These are phyloP conservation scores for Cyprinella venusta DNA, from an alignment of 2,797 vertebrate genomes.

Conservation along the genomic window DNA sequence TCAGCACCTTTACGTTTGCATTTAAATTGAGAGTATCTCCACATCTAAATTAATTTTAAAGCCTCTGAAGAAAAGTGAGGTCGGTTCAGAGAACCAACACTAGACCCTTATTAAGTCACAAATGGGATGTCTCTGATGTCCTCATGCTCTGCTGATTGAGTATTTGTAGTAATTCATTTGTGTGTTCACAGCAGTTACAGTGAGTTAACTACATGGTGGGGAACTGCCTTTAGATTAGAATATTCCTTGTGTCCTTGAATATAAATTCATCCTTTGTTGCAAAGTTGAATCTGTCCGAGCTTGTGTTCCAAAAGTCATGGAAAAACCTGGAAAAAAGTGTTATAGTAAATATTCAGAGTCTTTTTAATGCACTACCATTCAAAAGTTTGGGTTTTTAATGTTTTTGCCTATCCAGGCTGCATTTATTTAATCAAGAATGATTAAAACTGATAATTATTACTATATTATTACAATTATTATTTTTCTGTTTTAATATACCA, in stretches of 20 bases:
- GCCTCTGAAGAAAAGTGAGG: conserved; percentile 30
- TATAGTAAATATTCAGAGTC: too few species aligned
- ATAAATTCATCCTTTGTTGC: background rate
- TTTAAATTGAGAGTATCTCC: conserved; percentile 45
- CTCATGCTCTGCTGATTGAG: conserved; percentile 25
- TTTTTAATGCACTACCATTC: background rate
- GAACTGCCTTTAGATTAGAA: background rate
- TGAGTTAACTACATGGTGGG: background rate
- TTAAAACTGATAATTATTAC: background rate
- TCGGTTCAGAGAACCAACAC: background rate
- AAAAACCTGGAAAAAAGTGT: background rate
- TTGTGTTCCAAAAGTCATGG: background rate
- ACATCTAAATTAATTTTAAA: conserved; percentile 52
- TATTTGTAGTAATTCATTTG: conserved; percentile 24
- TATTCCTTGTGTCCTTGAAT: background rate
- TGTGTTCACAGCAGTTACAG: background rate
- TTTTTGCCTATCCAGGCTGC: background rate
- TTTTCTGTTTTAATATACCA: background rate
- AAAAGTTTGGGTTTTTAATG: background rate
- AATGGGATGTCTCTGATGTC: conserved; percentile 11
- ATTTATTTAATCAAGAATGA: background rate
- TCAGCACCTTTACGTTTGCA: conserved; percentile 28
- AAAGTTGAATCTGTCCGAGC: background rate
- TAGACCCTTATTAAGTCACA: conserved; percentile 21
- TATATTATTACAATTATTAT: background rate